Conservation (phyloP, 2,113 vertebrate species). For the Anthoscopus minutus region DNA sequence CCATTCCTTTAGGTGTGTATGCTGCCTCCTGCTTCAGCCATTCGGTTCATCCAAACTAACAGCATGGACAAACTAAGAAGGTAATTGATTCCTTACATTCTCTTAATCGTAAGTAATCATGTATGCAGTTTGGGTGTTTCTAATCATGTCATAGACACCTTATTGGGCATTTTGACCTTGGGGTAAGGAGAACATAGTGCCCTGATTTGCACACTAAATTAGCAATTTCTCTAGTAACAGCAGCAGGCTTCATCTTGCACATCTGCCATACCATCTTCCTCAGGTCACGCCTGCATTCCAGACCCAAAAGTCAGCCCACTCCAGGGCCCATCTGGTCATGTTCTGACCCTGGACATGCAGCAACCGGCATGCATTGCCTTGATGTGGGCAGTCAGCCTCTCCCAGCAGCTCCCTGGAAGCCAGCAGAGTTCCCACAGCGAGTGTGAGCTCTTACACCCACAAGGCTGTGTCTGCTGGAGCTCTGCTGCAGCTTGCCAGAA, state of each 20-base stretch:
- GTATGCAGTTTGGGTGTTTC: background rate
- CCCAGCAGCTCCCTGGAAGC: background rate
- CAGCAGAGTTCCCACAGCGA: background rate
- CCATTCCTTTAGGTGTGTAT: background rate
- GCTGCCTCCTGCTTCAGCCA: background rate
- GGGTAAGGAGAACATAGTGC: background rate
- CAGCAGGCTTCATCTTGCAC: background rate
- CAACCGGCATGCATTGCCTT: background rate
- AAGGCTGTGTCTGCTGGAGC: background rate
- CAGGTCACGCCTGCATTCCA: background rate
- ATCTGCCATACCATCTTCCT: background rate
- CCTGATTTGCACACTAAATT: background rate
- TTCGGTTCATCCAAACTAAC: background rate
- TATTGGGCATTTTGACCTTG: background rate
- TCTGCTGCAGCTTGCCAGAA: background rate
- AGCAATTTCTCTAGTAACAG: background rate
- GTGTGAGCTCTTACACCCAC: background rate
- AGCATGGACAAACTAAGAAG: background rate
- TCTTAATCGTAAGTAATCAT: background rate
- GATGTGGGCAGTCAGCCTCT: background rate
- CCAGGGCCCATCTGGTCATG: rapidly evolving
- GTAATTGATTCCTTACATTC: rapidly evolving
- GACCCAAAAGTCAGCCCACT: background rate
- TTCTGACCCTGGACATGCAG: background rate
- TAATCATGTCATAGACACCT: background rate